A percentile compares a stretch with the other conserved stretches of the same genome.
Conservation (phyloP, 2,888 invertebrate species). For the Nomada fabriciana region DNA sequence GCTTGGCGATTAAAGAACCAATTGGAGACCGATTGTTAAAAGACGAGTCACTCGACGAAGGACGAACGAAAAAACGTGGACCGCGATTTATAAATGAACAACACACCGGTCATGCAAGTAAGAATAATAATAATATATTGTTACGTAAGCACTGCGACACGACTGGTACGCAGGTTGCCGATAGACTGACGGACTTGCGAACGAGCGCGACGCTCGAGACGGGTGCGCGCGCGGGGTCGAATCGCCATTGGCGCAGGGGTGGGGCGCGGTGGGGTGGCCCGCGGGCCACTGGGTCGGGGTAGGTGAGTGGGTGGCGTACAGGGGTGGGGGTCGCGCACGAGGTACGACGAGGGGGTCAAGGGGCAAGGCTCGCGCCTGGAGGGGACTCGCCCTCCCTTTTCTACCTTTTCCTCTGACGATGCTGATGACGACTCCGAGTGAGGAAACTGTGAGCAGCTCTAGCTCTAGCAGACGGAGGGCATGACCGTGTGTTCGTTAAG, state of each 20-base stretch:
- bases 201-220: conserved; percentile 64
- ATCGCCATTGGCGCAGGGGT: conserved; percentile 60
- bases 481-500: conserved; percentile 35
- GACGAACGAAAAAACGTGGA: conserved; percentile 54
- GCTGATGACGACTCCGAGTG: conserved; percentile 34
- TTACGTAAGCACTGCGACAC: conserved; percentile 83
- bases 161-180: conserved; percentile 84
- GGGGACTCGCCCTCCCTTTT: conserved; percentile 65
- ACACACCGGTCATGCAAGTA: conserved; percentile 70
- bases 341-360: conserved; percentile 62
- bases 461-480: conserved; percentile 32
- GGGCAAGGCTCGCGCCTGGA: conserved; percentile 65
- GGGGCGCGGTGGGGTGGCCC: conserved; percentile 67
- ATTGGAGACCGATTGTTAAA: conserved; percentile 23
- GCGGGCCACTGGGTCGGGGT: conserved; percentile 70
- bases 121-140: conserved; percentile 80
- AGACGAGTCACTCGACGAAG: conserved; percentile 36
- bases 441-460: conserved; percentile 35
- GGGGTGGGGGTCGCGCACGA: conserved; percentile 52
- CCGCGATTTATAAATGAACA: conserved; percentile 63
- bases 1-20: not conserved
- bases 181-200: conserved; percentile 81
- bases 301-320: conserved; percentile 65
- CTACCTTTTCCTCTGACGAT: conserved; percentile 46
- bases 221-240: conserved; percentile 62